phyloP scores from a whole-genome alignment of 2,113 vertebrate genomes.

The Xyrauchen texanus region DNA sequence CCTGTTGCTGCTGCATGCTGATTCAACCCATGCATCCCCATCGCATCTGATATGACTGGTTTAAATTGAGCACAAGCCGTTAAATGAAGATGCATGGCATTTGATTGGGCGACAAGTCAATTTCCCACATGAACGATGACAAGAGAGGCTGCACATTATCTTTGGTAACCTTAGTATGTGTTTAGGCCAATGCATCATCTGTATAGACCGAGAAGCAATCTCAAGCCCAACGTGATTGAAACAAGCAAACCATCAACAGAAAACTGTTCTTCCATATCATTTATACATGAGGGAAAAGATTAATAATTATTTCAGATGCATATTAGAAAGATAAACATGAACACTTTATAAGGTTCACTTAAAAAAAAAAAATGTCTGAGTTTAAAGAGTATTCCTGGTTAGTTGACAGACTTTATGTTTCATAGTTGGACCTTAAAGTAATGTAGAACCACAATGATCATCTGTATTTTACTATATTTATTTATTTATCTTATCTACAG shows the following conservation, averaged over 20 bases:
- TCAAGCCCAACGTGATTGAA: not conserved
- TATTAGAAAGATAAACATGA: too few relatives aligned
- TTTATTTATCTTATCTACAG: too few relatives aligned
- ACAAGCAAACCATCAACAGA: not conserved
- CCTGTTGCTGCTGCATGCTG: conserved; percentile 11
- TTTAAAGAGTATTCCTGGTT: too few relatives aligned
- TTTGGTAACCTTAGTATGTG: conserved; percentile 19
- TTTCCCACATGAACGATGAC: conserved; percentile 32
- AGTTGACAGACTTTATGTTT: too few relatives aligned
- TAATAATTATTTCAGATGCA: too few relatives aligned
- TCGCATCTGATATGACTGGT: conserved; percentile 44
- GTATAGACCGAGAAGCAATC: not conserved
- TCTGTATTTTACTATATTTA: too few relatives aligned
- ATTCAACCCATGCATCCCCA: conserved; percentile 48
- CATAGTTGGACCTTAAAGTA: too few relatives aligned
- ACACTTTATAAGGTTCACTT: too few relatives aligned
- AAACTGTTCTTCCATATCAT: not conserved
- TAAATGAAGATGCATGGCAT: conserved; percentile 55
- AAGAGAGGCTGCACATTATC: conserved; percentile 9
- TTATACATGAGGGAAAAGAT: not conserved
- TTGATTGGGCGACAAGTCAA: conserved; percentile 39
- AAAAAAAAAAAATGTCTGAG: too few relatives aligned
- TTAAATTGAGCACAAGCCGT: conserved; percentile 50
- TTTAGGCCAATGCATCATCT: conserved; percentile 27
- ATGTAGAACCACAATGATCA: too few relatives aligned